Evolutionary conservation across 1,140 invertebrate species (phyloP), one percentile per base, ranked within the genome.

Genomic region (Hermetia illucens): DNA sequence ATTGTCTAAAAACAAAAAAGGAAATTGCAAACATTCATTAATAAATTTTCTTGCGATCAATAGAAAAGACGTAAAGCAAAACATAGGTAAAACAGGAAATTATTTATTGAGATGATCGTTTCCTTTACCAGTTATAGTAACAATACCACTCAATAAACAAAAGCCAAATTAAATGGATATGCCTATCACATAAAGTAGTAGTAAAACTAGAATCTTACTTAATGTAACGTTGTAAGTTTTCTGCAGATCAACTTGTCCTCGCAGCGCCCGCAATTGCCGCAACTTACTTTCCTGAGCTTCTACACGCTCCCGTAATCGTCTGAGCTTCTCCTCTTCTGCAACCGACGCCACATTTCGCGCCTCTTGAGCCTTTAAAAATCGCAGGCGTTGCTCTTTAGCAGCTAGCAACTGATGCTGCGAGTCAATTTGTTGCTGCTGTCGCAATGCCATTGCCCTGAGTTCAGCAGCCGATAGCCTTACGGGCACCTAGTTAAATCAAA

Each of bases 351-450:
- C 68, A 49, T 53, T 49, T 39, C 52, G 57, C 46, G 79, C 78
- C 64, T 92, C 87, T 62, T 90, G 86, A 63, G 90, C 84, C 65
- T 93, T 90, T 49, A 95, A 75, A 70, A 89, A 91, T 49, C 90
- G 82, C 58, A 94, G 74, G 52, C 91, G 72, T 68, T 95, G 90
- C 64, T 91, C 87, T 59, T 86, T 86, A 53, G 85, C 87, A 47
- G 84, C 82, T 50, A 92, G 72, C 58, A 88, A 70, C 68, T 89
- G 83, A 56, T 89, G 82, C 68, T 90, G 87, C 47, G 79, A 76
- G 67, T 94, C 89, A 59, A 97, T 92, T 72, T 95, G 88, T 63
- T 89, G 85, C 68, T 93, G 89, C 70, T 96, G 90, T 50, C 88
- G 72, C 54, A 83, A 73, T 56, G 90, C 90, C 86, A 95, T 93